These are phyloP conservation scores for Halcyon senegalensis DNA, from an alignment of 2,113 vertebrate species.

Conservation along the genomic window DNA sequence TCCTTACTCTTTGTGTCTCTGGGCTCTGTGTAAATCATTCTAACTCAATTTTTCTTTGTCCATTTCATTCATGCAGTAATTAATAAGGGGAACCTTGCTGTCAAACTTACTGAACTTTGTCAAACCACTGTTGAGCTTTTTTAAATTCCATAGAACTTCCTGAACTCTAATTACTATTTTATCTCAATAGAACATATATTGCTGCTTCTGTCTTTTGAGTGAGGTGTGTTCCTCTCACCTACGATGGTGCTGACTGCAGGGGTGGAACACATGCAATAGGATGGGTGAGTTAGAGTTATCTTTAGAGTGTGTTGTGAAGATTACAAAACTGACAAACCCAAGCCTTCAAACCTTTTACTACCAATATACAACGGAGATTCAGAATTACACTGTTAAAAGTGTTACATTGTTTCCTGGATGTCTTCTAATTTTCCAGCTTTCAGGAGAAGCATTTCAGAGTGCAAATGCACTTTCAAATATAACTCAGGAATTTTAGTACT, in stretches of 20 bases:
- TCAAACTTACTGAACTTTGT: not conserved
- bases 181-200: not conserved
- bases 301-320: not conserved
- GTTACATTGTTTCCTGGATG: not conserved
- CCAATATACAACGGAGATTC: not conserved
- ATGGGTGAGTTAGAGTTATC: not conserved
- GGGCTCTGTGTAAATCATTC: not conserved
- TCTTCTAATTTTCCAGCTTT: not conserved
- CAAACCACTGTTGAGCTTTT: not conserved
- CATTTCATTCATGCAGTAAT: not conserved
- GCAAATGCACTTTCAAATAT: not conserved
- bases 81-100: not conserved
- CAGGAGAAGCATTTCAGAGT: not conserved
- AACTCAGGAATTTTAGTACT: not conserved
- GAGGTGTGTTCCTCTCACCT: not conserved
- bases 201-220: not conserved
- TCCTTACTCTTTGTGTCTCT: not conserved
- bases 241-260: not conserved
- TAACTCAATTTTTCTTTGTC: not conserved
- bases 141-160: not conserved
- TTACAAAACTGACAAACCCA: not conserved
- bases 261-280: not conserved
- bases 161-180: not conserved
- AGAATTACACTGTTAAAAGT: not conserved
- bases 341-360: not conserved